These are phyloP conservation scores for Casuarius casuarius DNA, from an alignment of 2,113 vertebrate species.

Conservation along the genomic window DNA sequence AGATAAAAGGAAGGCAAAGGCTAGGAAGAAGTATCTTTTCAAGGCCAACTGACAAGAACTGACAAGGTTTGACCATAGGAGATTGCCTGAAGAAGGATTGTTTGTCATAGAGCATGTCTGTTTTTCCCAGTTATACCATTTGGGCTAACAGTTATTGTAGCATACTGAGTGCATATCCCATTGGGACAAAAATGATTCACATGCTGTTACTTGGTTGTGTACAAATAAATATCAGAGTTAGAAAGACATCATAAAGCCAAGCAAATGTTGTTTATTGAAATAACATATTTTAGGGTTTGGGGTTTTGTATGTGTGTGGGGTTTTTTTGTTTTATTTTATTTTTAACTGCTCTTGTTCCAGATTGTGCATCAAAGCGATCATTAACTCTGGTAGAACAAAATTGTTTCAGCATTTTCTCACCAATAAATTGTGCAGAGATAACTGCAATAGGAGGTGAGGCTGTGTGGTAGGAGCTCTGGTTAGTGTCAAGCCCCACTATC, in stretches of 20 bases:
- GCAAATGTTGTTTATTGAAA: background rate
- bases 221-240: background rate
- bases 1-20: background rate
- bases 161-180: background rate
- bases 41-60: background rate
- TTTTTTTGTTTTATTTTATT: background rate
- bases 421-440: background rate
- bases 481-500: background rate
- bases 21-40: background rate
- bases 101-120: background rate
- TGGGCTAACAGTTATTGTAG: background rate
- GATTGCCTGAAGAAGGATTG: background rate
- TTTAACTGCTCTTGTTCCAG: background rate
- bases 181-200: background rate
- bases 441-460: background rate
- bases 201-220: background rate
- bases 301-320: rapidly evolving
- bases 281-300: background rate
- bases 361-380: background rate
- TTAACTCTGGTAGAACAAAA: background rate
- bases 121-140: background rate
- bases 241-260: background rate
- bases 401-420: background rate
- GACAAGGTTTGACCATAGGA: background rate
- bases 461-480: background rate